Evolutionary conservation across 2,797 vertebrate genomes (phyloP), one percentile per base, ranked within the genome.

Genomic region (Leucoraja ocellata): DNA sequence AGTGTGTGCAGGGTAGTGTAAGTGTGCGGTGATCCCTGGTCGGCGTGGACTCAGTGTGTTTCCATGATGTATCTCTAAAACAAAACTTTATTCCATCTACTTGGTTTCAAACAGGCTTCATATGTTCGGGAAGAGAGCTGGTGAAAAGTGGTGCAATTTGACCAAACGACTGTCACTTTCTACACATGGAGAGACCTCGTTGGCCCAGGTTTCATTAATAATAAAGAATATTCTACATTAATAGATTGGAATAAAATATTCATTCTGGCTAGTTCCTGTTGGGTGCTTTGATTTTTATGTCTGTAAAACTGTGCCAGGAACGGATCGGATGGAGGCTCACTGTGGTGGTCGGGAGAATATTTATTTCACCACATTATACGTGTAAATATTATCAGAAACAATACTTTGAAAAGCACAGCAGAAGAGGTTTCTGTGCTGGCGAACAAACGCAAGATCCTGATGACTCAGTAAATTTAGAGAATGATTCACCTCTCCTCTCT

Each of bases 221-320:
- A 65, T 88, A 36, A 83, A 28, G 61, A 88, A 32, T 21, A 36
- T 65, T 68, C 58, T 88, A n/a, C 84, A 65, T 32, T 32, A 88
- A 36, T 65, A 68, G 84, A 88, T 88, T 32, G 32, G 61, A 88
- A 88, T 88, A 16, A 68, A 88, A 88, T 88, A 88, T 88, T 68
- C n/a, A 68, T 88, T 21, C 7, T 36, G 61, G 61, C 84, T 16
- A 36, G 84, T 88, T 88, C 61, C n/a, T 88, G 84, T 21, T 65
- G 36, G 14, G 36, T 9, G n/a, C 32, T 61, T 61, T 88, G 83
- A 63, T 86, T 86, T 63, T 86, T 32, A 63, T 36, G 63, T 13
- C 58, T 36, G n/a, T 7, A 21, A 13, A 16, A 18, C 28, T 21
- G 10, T 36, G 13, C 16, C n/a, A 32, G 16, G 3, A 88, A 23